Evolutionary conservation across 2,888 invertebrate genomes (phyloP).

Genomic region (Plemyria rubiginata): DNA sequence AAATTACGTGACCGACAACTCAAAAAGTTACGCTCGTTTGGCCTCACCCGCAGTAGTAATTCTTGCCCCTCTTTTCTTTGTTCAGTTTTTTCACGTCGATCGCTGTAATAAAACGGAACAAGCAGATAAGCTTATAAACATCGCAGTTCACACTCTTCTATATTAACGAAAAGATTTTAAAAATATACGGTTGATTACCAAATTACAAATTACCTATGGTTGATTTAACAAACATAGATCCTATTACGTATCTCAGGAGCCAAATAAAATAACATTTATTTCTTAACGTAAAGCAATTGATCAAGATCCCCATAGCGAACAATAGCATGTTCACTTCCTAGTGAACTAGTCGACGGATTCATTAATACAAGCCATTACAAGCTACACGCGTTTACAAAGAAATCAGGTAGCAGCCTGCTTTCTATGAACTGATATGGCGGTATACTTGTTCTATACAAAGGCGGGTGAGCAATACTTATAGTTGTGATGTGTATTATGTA

Average conservation of each 20-base stretch:
- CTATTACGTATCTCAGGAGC: slow-evolving; percentile 20
- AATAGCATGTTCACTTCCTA: slow-evolving; percentile 72
- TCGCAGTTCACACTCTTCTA: too few relatives aligned
- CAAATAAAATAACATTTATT: slow-evolving; percentile 10
- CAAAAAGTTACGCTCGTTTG: too few relatives aligned
- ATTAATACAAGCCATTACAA: slow-evolving; percentile 78
- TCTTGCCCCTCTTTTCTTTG: too few relatives aligned
- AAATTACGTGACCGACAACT: too few relatives aligned
- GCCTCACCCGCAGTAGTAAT: too few relatives aligned
- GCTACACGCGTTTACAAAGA: slow-evolving; percentile 27
- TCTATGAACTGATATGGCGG: not conserved
- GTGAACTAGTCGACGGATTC: slow-evolving; percentile 65
- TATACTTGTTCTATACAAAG: too few relatives aligned
- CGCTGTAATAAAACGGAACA: too few relatives aligned
- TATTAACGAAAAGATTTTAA: not conserved
- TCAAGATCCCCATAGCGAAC: slow-evolving; percentile 51
- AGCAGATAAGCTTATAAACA: too few relatives aligned
- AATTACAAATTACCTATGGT: too few relatives aligned
- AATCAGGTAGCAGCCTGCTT: slow-evolving; percentile 11
- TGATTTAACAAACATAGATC: not conserved
- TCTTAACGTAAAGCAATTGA: slow-evolving; percentile 33
- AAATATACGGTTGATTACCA: not conserved
- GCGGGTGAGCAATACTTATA: too few relatives aligned
- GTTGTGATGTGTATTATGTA: too few relatives aligned
- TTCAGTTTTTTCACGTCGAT: too few relatives aligned